A percentile compares a stretch with the other conserved stretches of the same genome.
Evolutionary conservation across 1,140 invertebrate genomes (phyloP).

Genomic region (Monochamus saltuarius): DNA sequence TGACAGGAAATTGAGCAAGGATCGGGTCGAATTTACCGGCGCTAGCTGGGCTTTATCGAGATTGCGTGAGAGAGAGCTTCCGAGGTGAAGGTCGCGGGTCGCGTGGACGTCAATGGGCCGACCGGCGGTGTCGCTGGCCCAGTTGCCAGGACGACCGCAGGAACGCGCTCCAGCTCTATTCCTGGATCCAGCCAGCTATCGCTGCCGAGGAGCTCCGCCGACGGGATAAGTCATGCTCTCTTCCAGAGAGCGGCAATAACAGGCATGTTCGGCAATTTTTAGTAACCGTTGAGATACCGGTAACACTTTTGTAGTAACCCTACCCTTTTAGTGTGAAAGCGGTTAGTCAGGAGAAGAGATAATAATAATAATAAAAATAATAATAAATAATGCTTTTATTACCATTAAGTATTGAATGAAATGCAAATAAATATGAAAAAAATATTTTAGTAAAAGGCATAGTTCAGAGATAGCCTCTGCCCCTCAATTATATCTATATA

Average conservation of each 20-base stretch:
- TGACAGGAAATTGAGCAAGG: too few relatives aligned
- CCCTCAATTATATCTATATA: too few relatives aligned
- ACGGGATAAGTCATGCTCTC: slow-evolving; percentile 9
- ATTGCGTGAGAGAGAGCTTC: slow-evolving; percentile 9
- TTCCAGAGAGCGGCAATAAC: slow-evolving; percentile 1
- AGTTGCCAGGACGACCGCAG: slow-evolving; percentile 30
- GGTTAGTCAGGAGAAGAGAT: too few relatives aligned
- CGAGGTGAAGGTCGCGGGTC: slow-evolving; percentile 20
- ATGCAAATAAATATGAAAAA: too few relatives aligned
- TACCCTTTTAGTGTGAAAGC: too few relatives aligned
- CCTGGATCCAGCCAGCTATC: slow-evolving; percentile 18
- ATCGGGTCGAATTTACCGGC: neutral
- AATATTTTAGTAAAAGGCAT: too few relatives aligned
- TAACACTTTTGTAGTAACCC: too few relatives aligned
- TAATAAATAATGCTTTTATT: too few relatives aligned
- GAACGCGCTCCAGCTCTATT: slow-evolving; percentile 26
- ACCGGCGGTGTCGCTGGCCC: slow-evolving; percentile 10
- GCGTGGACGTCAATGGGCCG: slow-evolving; percentile 17
- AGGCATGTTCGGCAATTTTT: neutral
- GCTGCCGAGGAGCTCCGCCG: slow-evolving; percentile 4
- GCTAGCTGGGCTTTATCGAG: neutral
- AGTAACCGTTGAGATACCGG: too few relatives aligned
- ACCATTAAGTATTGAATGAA: too few relatives aligned
- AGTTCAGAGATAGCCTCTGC: too few relatives aligned
- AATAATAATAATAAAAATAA: too few relatives aligned